Conservation (phyloP, 2,797 vertebrate genomes). For the Arrhamphus sclerolepis region DNA sequence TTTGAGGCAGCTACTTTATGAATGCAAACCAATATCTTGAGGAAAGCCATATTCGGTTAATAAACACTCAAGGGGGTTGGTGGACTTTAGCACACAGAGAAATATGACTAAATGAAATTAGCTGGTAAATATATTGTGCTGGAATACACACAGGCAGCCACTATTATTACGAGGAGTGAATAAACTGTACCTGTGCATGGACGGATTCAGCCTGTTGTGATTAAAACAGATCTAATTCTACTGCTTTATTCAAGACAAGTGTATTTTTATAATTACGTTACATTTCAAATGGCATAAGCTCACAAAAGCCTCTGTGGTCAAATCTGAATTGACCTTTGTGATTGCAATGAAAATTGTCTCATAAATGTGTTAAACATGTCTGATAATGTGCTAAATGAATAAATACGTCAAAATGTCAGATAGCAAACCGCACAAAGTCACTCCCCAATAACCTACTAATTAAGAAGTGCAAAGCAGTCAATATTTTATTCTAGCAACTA, state of each 20-base stretch:
- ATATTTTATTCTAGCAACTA: constrained; percentile 44
- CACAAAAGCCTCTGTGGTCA: constrained; percentile 26
- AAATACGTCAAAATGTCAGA: constrained; percentile 32
- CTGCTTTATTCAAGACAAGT: background rate
- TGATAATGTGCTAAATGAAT: constrained; percentile 34
- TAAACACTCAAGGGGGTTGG: constrained; percentile 48
- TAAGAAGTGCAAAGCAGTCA: constrained; percentile 46
- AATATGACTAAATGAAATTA: constrained; percentile 58
- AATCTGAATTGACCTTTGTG: constrained; percentile 12
- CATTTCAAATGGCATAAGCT: constrained; percentile 27
- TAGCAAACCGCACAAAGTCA: constrained; percentile 28
- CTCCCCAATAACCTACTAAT: constrained; percentile 44
- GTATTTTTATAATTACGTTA: constrained; percentile 18
- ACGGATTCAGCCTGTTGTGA: constrained; percentile 14
- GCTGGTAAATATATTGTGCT: constrained; percentile 51
- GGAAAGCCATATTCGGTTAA: constrained; percentile 54
- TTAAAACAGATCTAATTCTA: background rate
- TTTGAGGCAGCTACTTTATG: constrained; percentile 54
- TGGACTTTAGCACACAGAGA: constrained; percentile 58
- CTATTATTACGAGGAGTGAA: constrained; percentile 44
- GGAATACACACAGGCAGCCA: constrained; percentile 35
- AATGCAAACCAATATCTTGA: constrained; percentile 54
- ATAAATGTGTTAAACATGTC: constrained; percentile 32
- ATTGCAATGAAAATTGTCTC: constrained; percentile 17
- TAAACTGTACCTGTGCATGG: constrained; percentile 18